Evolutionary conservation across 37 sponge, comb jelly and placozoan species (phyloP).

Genomic region (Dysidea cf. avara): DNA sequence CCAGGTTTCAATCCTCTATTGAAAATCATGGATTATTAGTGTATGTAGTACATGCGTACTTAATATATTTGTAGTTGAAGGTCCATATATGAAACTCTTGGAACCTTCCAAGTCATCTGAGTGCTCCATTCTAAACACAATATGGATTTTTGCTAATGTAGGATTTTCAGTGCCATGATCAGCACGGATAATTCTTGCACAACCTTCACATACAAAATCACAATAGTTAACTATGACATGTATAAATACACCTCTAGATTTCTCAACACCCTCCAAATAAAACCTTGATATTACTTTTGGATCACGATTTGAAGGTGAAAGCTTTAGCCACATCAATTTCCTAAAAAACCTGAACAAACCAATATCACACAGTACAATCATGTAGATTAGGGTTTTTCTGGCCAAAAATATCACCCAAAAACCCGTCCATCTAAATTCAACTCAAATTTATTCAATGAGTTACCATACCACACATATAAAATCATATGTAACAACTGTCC

Average conservation of each 20-base stretch:
- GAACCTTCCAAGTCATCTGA: conserved; percentile 16
- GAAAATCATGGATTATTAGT: too few relatives aligned
- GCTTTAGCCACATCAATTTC: conserved; percentile 32
- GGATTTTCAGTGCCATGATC: too few relatives aligned
- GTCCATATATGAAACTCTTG: conserved; percentile 44
- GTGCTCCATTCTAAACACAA: conserved; percentile 21
- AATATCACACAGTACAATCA: too few relatives aligned
- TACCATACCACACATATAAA: too few relatives aligned
- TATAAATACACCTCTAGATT: conserved; percentile 3
- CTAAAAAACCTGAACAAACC: conserved; percentile 28
- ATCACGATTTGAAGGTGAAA: conserved; percentile 29
- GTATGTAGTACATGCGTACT: too few relatives aligned
- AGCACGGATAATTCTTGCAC: conserved; percentile 18
- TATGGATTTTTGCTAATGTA: conserved; percentile 20
- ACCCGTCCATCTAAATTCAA: too few relatives aligned
- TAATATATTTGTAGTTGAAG: conserved; percentile 37
- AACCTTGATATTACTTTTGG: conserved; percentile 20
- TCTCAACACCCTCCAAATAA: conserved; percentile 34
- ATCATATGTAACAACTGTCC: too few relatives aligned
- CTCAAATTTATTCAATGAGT: too few relatives aligned
- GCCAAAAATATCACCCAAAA: too few relatives aligned
- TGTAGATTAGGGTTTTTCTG: too few relatives aligned
- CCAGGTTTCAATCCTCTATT: conserved; percentile 58
- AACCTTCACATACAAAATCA: conserved; percentile 16
- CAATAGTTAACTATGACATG: too few relatives aligned